phyloP scores from a whole-genome alignment of 2,113 vertebrate species.

The Megaceryle torquata region DNA sequence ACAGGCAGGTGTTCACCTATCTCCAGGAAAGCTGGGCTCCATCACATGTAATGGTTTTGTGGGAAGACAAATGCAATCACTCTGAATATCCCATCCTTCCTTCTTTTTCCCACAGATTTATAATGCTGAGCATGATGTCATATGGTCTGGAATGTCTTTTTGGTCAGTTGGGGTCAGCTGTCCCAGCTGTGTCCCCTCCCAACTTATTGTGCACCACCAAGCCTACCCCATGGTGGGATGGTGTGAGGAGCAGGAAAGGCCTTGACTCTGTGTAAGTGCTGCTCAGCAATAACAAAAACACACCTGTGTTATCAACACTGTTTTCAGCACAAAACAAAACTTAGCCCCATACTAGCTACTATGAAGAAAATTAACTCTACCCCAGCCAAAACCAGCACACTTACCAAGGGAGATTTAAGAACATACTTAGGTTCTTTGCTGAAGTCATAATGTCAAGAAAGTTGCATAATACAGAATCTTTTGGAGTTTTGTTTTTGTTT shows the following conservation, averaged over 20 bases:
- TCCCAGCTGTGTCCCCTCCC: background rate
- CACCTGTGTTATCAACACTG: fast-evolving
- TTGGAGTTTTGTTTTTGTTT: background rate
- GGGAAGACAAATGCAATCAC: fast-evolving
- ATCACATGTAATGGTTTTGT: fast-evolving
- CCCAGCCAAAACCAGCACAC: background rate
- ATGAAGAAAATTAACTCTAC: background rate
- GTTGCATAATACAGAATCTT: background rate
- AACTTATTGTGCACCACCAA: background rate
- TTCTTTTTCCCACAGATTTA: background rate
- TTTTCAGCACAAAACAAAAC: background rate
- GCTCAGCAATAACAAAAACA: fast-evolving
- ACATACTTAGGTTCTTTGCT: background rate
- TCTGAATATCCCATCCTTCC: fast-evolving
- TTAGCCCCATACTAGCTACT: background rate
- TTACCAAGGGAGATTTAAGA: background rate
- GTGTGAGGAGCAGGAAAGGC: background rate
- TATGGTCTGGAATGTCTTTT: no score
- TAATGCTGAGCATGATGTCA: background rate
- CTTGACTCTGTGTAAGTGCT: background rate
- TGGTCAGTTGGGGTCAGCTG: background rate
- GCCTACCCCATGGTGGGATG: fast-evolving
- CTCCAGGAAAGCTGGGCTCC: background rate
- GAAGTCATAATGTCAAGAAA: background rate
- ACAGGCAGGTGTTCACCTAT: background rate